phyloP scores from a whole-genome alignment of 2,113 vertebrate genomes.

The Mastomys natalensis region DNA sequence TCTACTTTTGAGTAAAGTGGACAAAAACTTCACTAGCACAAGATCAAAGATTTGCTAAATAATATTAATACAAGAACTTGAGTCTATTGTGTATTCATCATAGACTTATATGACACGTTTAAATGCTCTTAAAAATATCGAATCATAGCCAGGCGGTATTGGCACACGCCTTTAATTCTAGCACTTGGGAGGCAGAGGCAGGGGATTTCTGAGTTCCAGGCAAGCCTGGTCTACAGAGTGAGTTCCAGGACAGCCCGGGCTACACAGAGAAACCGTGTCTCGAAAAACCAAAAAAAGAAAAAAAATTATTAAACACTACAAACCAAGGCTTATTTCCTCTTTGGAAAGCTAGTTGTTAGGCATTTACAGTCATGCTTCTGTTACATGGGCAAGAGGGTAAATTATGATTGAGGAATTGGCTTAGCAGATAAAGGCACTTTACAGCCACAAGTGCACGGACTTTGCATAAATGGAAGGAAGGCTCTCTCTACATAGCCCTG shows the following conservation, averaged over 20 bases:
- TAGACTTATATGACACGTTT: background rate
- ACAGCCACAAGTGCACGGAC: rapidly evolving
- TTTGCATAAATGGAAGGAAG: background rate
- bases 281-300: no score
- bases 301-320: background rate
- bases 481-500: background rate
- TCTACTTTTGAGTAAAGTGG: background rate
- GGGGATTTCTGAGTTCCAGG: no score
- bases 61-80: background rate
- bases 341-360: background rate
- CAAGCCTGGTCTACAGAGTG: no score
- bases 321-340: background rate
- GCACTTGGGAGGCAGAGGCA: no score
- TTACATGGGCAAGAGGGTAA: background rate
- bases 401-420: background rate
- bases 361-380: background rate
- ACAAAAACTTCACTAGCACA: background rate
- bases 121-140: background rate
- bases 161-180: no score
- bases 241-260: no score
- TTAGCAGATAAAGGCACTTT: background rate
- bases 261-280: no score
- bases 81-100: background rate
- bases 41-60: background rate
- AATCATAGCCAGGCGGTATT: no score